Evolutionary conservation across 2,113 vertebrate genomes (phyloP).

Genomic region (Tapirus terrestris): DNA sequence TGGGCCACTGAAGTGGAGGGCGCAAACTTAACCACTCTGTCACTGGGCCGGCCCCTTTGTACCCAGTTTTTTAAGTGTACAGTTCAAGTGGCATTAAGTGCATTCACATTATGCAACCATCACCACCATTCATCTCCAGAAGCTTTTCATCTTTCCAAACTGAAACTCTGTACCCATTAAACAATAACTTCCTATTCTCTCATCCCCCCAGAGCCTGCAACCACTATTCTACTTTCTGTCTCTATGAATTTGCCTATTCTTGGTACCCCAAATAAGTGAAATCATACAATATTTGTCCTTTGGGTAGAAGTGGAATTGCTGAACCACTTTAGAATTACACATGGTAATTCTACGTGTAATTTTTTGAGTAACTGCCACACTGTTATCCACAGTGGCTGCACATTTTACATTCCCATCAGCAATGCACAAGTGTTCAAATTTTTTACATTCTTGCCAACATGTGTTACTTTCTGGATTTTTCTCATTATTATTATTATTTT

Average conservation of each 20-base stretch:
- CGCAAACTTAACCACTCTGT: too few species aligned
- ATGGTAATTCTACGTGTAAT: background rate
- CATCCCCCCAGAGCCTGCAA: background rate
- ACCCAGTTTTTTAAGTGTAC: background rate
- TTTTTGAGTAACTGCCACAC: background rate
- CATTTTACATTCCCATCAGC: background rate
- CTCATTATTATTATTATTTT: background rate
- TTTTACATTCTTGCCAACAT: background rate
- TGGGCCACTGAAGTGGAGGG: too few species aligned
- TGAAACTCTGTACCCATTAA: background rate
- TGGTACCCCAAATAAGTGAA: background rate
- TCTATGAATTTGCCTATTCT: background rate
- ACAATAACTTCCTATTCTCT: background rate
- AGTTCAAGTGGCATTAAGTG: background rate
- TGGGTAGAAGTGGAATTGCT: background rate
- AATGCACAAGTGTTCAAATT: background rate
- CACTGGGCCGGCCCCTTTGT: background rate
- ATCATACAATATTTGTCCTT: background rate
- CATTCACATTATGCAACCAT: background rate
- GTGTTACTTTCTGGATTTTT: background rate
- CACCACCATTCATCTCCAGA: background rate
- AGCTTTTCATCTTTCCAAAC: background rate
- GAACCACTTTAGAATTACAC: background rate
- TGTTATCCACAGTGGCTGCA: background rate
- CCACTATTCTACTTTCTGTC: background rate